Conservation (phyloP, 2,113 vertebrate genomes). For the Puma concolor region DNA sequence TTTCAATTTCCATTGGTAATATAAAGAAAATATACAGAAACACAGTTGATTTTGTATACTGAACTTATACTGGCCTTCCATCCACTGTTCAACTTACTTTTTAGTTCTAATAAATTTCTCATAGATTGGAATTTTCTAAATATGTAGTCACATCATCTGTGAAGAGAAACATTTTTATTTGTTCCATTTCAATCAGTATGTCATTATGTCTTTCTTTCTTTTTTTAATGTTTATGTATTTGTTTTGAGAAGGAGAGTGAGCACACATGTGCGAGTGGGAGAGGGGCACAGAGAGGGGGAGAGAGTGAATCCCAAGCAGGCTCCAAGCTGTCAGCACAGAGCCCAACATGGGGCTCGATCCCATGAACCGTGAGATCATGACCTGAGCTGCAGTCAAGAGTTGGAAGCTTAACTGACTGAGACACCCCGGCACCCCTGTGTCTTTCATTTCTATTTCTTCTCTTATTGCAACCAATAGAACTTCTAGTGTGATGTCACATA, state of each 20-base stretch:
- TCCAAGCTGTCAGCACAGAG: too few relatives aligned
- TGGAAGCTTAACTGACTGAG: too few relatives aligned
- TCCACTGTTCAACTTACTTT: not conserved
- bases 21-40: not conserved
- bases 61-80: not conserved
- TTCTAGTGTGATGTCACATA: not conserved
- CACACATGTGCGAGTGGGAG: too few relatives aligned
- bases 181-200: not conserved
- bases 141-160: not conserved
- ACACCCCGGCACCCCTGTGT: not conserved
- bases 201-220: not conserved
- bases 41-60: not conserved
- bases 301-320: too few relatives aligned
- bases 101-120: not conserved
- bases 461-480: not conserved
- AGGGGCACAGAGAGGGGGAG: too few relatives aligned
- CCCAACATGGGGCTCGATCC: too few relatives aligned
- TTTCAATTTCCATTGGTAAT: not conserved
- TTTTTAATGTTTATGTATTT: too few relatives aligned
- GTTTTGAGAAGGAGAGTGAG: too few relatives aligned
- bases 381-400: too few relatives aligned
- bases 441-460: not conserved
- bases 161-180: not conserved
- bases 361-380: too few relatives aligned
- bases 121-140: not conserved